Conservation (phyloP, 2,888 invertebrate genomes). For the Eristalis arbustorum region DNA sequence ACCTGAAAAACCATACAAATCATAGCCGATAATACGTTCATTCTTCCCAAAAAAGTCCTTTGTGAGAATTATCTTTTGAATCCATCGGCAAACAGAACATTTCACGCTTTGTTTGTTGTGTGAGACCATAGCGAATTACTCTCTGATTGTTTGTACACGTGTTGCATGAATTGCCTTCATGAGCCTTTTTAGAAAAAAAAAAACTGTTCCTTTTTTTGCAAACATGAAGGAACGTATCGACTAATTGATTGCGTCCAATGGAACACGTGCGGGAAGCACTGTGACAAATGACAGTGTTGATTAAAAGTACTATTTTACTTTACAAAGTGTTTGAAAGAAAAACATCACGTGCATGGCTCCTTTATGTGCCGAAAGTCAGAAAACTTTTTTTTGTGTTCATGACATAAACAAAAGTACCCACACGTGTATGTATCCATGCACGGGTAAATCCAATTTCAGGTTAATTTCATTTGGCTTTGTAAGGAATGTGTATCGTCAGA, state of each 20-base stretch:
- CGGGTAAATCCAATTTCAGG: no score
- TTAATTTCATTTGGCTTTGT: no score
- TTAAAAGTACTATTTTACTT: background rate
- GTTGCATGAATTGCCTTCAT: background rate
- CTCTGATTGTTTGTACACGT: conserved; percentile 7
- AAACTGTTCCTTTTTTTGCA: background rate
- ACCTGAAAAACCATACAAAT: background rate
- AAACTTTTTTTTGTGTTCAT: no score
- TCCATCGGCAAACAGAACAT: background rate
- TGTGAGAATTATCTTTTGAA: background rate
- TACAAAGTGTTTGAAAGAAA: background rate
- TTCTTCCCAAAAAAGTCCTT: background rate
- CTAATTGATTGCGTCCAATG: background rate
- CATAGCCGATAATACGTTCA: background rate
- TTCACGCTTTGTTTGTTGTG: background rate
- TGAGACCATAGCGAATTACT: conserved; percentile 4
- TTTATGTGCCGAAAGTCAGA: no score
- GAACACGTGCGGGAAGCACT: conserved; percentile 21
- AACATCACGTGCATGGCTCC: background rate
- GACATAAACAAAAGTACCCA: no score
- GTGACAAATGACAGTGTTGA: conserved; percentile 6
- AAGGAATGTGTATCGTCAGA: no score
- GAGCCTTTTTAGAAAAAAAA: background rate
- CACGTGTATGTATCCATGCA: no score
- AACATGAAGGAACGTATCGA: background rate